Percentiles rank a stretch among this genome's conserved stretches.
phyloP scores from a whole-genome alignment of 2,797 vertebrate genomes.

The Squalus acanthias region DNA sequence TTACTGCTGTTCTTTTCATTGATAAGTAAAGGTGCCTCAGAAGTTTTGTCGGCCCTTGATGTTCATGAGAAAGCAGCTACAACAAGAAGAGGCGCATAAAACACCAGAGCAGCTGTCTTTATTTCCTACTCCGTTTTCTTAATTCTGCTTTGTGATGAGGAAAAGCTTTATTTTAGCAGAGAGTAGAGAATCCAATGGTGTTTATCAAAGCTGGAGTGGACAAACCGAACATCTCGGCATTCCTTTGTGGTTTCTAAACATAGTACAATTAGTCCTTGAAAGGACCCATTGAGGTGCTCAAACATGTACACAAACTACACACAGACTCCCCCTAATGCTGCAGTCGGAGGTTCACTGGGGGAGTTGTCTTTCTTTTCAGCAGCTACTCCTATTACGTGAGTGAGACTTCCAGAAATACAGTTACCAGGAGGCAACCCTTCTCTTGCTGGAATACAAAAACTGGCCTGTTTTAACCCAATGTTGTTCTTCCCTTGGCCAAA shows the following conservation, averaged over 20 bases:
- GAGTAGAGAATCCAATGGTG: background rate
- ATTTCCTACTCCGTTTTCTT: background rate
- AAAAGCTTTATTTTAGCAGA: background rate
- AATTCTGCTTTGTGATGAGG: background rate
- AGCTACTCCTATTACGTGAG: background rate
- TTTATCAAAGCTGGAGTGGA: background rate
- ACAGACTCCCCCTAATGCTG: background rate
- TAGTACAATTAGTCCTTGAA: background rate
- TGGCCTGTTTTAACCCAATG: background rate
- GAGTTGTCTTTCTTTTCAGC: background rate
- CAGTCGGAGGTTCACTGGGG: background rate
- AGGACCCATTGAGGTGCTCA: constrained; percentile 1
- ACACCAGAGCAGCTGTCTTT: background rate
- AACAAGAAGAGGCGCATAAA: background rate
- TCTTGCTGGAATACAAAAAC: background rate
- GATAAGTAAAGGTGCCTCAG: background rate
- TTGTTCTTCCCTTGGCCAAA: background rate
- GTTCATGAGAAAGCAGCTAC: background rate
- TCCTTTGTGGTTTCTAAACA: background rate
- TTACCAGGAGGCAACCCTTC: background rate
- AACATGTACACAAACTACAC: background rate
- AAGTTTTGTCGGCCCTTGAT: background rate
- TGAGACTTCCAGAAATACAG: background rate
- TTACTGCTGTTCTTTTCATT: background rate
- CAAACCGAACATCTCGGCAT: background rate